A percentile compares a stretch with the other conserved stretches of the same genome.
These are phyloP conservation scores for Hirtodrosophila trivittata DNA, from an alignment of 2,888 invertebrate species.

Conservation along the genomic window DNA sequence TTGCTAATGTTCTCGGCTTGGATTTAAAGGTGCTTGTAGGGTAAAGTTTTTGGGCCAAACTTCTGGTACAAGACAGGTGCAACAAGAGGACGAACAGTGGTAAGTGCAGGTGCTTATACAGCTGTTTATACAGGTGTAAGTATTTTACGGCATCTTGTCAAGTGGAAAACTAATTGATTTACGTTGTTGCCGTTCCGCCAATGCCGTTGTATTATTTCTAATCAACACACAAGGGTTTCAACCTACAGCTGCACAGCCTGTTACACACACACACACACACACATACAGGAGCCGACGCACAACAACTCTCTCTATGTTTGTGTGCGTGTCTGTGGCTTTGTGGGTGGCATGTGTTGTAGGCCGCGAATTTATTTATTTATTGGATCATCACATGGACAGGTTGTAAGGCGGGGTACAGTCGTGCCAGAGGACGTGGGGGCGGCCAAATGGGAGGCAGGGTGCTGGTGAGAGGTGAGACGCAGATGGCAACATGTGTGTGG, in stretches of 20 bases:
- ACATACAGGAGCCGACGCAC: conserved; percentile 2
- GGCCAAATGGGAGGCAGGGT: conserved; percentile 1
- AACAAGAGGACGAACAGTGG: neutral
- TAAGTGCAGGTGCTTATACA: conserved; percentile 30
- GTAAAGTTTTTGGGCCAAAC: conserved; percentile 52
- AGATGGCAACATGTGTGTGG: conserved; percentile 37
- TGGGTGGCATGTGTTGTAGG: conserved; percentile 32
- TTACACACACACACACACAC: conserved; percentile 21
- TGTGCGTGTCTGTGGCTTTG: conserved; percentile 5
- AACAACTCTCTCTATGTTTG: conserved; percentile 1
- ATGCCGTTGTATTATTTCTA: conserved; percentile 59
- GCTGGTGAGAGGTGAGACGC: conserved; percentile 6
- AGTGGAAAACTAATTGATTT: conserved; percentile 65
- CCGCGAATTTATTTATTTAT: conserved; percentile 57
- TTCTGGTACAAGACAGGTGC: conserved; percentile 12
- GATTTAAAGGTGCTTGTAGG: conserved; percentile 57
- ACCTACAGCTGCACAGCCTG: conserved; percentile 25
- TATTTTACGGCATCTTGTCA: conserved; percentile 51
- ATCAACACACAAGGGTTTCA: conserved; percentile 55
- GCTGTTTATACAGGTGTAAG: conserved; percentile 47
- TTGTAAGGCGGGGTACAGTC: neutral
- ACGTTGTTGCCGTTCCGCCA: conserved; percentile 60
- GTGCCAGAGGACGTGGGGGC: neutral
- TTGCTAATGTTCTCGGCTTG: conserved; percentile 25
- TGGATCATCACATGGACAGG: conserved; percentile 52